Conservation (phyloP, 92 coral and sea anemone genomes). For the Palythoa caribaeorum region DNA sequence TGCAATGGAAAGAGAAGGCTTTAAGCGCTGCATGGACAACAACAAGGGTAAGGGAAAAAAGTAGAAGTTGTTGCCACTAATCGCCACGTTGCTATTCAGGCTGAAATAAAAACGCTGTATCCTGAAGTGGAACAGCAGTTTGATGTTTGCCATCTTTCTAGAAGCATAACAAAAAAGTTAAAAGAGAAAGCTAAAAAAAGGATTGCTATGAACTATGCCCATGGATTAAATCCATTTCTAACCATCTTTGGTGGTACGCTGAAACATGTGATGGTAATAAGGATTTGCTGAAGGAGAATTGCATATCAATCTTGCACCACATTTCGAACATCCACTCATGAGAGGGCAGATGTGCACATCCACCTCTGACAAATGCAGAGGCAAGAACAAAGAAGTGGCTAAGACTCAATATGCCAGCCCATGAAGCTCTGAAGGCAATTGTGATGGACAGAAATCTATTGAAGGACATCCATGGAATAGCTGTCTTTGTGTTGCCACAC, state of each 20-base stretch:
- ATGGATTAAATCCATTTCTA: constrained; percentile 1
- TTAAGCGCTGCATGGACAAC: constrained; percentile 39
- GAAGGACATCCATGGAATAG: constrained; percentile 47
- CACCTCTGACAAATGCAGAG: neutral
- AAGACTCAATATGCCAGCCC: constrained; percentile 15
- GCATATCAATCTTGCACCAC: constrained; percentile 5
- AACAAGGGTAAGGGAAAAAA: neutral
- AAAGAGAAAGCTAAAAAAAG: neutral
- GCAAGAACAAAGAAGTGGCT: constrained; percentile 44
- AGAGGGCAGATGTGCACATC: constrained; percentile 7
- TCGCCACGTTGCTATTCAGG: constrained; percentile 21
- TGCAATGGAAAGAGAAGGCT: constrained; percentile 67
- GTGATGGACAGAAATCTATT: constrained; percentile 47
- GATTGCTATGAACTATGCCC: constrained; percentile 8
- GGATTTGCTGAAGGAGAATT: neutral
- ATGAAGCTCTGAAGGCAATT: constrained; percentile 52
- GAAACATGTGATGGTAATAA: constrained; percentile 12
- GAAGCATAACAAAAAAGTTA: neutral
- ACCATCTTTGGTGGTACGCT: constrained; percentile 22
- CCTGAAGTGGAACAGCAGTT: neutral
- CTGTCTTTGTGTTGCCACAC: constrained; percentile 64
- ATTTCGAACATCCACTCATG: constrained; percentile 9
- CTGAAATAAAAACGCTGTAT: neutral
- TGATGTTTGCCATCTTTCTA: constrained; percentile 22
- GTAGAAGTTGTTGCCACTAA: constrained; percentile 23